phyloP scores from a whole-genome alignment of 2,888 invertebrate genomes.

The Sceliomorpha sp. region DNA sequence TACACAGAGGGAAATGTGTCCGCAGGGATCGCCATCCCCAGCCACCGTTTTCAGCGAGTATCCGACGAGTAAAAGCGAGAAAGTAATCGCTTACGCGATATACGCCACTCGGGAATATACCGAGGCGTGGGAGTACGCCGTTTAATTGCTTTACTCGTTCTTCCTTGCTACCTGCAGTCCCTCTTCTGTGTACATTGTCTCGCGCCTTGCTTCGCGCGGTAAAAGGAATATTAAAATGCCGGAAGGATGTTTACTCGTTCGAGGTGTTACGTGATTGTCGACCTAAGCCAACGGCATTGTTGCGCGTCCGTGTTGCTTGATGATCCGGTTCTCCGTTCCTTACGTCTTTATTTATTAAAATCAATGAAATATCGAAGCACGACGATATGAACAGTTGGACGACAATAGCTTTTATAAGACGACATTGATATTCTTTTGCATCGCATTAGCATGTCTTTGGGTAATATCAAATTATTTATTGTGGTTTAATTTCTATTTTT shows the following conservation, averaged over 20 bases:
- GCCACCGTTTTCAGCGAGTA: constrained; percentile 34
- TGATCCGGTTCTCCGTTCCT: constrained; percentile 9
- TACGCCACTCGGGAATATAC: constrained; percentile 31
- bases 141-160: constrained; percentile 57
- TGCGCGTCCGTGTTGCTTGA: constrained; percentile 29
- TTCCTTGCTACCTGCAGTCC: constrained; percentile 43
- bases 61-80: constrained; percentile 47
- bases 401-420: no score
- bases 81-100: constrained; percentile 58
- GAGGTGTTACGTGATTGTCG: constrained; percentile 46
- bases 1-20: constrained; percentile 7
- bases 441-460: no score
- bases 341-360: no score
- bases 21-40: constrained; percentile 27
- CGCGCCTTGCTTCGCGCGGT: constrained; percentile 26
- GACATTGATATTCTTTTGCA: no score
- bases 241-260: constrained; percentile 55
- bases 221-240: constrained; percentile 56
- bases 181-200: constrained; percentile 47
- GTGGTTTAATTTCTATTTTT: no score
- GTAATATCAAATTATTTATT: no score
- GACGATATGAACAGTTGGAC: no score
- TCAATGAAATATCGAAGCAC: no score
- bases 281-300: constrained; percentile 41
- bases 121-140: constrained; percentile 51